Percentiles rank a stretch among this genome's conserved stretches.
Evolutionary conservation across 2,113 vertebrate species (phyloP).

Genomic region (Vidua macroura): DNA sequence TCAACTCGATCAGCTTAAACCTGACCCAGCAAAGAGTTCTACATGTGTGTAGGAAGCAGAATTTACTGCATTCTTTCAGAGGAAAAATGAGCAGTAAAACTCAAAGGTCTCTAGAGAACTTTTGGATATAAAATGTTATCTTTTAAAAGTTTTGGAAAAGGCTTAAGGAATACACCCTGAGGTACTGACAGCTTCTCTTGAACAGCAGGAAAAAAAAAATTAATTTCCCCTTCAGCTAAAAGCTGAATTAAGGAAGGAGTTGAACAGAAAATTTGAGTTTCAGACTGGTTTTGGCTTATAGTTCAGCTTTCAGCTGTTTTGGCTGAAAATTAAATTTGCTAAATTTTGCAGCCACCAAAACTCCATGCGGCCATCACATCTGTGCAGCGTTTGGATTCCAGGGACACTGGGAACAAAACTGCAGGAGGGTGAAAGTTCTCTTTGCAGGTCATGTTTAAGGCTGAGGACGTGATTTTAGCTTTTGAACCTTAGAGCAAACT

Average conservation of each 20-base stretch:
- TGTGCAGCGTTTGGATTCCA: background rate
- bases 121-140: background rate
- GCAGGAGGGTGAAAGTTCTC: background rate
- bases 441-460: background rate
- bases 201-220: background rate
- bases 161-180: background rate
- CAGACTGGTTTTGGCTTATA: background rate
- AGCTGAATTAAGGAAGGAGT: background rate
- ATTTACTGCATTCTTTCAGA: background rate
- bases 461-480: background rate
- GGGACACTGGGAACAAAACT: background rate
- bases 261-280: background rate
- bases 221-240: background rate
- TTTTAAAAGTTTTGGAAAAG: background rate
- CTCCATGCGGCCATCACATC: rapidly evolving
- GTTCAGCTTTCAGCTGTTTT: background rate
- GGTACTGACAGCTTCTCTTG: background rate
- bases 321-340: background rate
- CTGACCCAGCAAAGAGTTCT: background rate
- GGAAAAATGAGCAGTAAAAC: background rate
- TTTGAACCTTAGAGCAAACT: background rate
- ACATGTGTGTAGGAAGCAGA: background rate
- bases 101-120: background rate
- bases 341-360: background rate
- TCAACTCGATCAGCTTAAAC: background rate